phyloP scores from a whole-genome alignment of 1,140 invertebrate species.

The Linepithema humile region DNA sequence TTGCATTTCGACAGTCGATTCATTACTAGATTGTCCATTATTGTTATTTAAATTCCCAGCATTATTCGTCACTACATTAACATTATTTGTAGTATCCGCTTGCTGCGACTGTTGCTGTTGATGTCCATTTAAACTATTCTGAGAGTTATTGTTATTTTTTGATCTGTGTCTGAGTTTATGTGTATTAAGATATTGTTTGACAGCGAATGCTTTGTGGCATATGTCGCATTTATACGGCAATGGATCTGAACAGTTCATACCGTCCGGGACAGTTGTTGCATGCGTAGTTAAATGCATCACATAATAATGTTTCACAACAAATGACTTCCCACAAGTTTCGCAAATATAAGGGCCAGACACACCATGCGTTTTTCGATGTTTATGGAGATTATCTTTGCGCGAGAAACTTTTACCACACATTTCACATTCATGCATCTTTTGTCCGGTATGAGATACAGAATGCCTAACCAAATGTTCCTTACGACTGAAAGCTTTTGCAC shows the following conservation, averaged over 20 bases:
- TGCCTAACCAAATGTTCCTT: slow-evolving; percentile 91
- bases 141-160: slow-evolving; percentile 73
- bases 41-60: slow-evolving; percentile 64
- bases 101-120: slow-evolving; percentile 71
- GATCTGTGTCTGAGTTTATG: slow-evolving; percentile 84
- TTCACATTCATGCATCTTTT: slow-evolving; percentile 90
- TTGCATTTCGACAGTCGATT: slow-evolving; percentile 79
- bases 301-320: slow-evolving; percentile 89
- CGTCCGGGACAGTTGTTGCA: slow-evolving; percentile 74
- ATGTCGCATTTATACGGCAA: slow-evolving; percentile 85
- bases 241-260: slow-evolving; percentile 76
- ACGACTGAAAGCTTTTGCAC: slow-evolving; percentile 89
- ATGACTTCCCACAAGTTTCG: slow-evolving; percentile 89
- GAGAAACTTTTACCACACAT: slow-evolving; percentile 91
- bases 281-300: slow-evolving; percentile 86
- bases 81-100: slow-evolving; percentile 37
- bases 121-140: slow-evolving; percentile 58
- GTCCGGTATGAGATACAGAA: slow-evolving; percentile 90
- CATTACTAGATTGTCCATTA: slow-evolving; percentile 73
- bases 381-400: slow-evolving; percentile 90
- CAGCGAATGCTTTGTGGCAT: slow-evolving; percentile 85
- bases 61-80: slow-evolving; percentile 59
- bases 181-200: slow-evolving; percentile 84
- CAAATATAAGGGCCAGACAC: slow-evolving; percentile 89
- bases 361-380: slow-evolving; percentile 89